phyloP scores from a whole-genome alignment of 2,888 invertebrate species.

The Mythimna albipuncta region DNA sequence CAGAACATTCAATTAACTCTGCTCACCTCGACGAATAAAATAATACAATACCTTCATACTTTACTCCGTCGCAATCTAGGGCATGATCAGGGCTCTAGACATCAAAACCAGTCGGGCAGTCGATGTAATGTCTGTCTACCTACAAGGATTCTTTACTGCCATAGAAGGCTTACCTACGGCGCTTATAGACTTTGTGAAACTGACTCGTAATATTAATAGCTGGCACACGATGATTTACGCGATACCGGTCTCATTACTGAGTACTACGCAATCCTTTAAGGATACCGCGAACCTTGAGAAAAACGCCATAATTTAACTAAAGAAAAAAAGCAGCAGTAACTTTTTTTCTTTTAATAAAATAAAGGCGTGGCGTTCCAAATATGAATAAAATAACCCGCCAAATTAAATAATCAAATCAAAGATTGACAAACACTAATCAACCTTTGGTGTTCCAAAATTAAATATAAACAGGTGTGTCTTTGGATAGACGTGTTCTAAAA shows the following conservation, averaged over 20 bases:
- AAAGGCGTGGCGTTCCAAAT: background rate
- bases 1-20: constrained; percentile 14
- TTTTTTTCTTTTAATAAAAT: background rate
- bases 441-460: constrained; percentile 1
- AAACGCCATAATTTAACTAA: background rate
- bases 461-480: constrained; percentile 18
- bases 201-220: constrained; percentile 59
- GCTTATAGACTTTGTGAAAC: constrained; percentile 54
- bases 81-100: constrained; percentile 45
- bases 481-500: constrained; percentile 6
- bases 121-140: constrained; percentile 46
- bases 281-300: constrained; percentile 22
- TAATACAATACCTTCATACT: constrained; percentile 41
- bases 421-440: background rate
- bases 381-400: background rate
- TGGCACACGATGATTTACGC: constrained; percentile 53
- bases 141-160: constrained; percentile 61
- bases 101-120: constrained; percentile 53
- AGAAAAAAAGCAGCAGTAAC: too few relatives aligned
- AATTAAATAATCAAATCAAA: background rate
- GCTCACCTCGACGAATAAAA: constrained; percentile 39
- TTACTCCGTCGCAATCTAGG: constrained; percentile 36
- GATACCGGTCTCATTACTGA: constrained; percentile 35
- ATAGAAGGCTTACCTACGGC: constrained; percentile 49
- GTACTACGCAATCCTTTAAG: constrained; percentile 13